These are phyloP conservation scores for Perccottus glenii DNA, from an alignment of 2,113 vertebrate species.

Conservation along the genomic window DNA sequence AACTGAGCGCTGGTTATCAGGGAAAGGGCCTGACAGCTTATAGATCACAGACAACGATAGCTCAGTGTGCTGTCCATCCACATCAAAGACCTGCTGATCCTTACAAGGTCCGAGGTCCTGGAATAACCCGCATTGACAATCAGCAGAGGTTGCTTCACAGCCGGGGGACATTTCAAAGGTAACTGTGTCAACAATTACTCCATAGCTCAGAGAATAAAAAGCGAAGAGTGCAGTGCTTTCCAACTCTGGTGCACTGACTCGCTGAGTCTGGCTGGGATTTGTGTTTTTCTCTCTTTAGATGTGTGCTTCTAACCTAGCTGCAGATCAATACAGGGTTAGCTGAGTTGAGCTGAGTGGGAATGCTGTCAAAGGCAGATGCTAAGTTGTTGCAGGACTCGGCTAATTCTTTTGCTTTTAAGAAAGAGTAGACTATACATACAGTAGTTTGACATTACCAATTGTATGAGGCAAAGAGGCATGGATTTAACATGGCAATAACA, in stretches of 20 bases:
- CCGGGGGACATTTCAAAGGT: conserved; percentile 37
- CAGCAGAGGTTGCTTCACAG: conserved; percentile 14
- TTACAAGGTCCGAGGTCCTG: conserved; percentile 30
- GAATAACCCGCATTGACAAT: conserved; percentile 34
- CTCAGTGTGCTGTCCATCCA: conserved; percentile 35
- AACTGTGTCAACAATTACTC: conserved; percentile 53
- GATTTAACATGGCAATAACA: too few species aligned
- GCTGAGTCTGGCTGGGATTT: conserved; percentile 26
- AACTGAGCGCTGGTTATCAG: conserved; percentile 13
- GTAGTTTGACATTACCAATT: too few species aligned
- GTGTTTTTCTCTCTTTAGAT: conserved; percentile 46
- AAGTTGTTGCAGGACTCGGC: conserved; percentile 23
- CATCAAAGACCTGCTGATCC: conserved; percentile 48
- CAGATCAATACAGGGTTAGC: conserved; percentile 54
- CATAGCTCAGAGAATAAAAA: conserved; percentile 45
- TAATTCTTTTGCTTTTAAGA: conserved; percentile 27
- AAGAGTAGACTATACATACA: too few species aligned
- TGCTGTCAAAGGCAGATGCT: conserved; percentile 29
- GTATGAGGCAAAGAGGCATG: too few species aligned
- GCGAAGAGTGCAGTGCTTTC: conserved; percentile 33
- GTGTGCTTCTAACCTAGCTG: conserved; percentile 13
- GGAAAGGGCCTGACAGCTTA: conserved; percentile 22
- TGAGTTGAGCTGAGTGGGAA: conserved; percentile 29
- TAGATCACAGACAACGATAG: conserved; percentile 40
- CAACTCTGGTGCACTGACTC: conserved; percentile 7